phyloP scores from a whole-genome alignment of 2,113 vertebrate species.

The Promerops cafer region DNA sequence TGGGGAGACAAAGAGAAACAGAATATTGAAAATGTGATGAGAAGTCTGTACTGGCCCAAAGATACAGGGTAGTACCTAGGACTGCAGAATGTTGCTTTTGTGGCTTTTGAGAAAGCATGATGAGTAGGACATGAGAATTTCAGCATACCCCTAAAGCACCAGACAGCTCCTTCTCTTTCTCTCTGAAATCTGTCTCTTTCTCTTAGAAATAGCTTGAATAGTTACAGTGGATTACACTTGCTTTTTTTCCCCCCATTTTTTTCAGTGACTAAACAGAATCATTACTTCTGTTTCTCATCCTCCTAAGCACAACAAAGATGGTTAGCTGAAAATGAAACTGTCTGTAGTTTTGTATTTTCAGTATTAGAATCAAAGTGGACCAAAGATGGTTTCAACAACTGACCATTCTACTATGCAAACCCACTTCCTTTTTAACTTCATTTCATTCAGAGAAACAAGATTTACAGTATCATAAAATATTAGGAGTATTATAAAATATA shows the following conservation, averaged over 20 bases:
- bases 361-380: background rate
- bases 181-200: background rate
- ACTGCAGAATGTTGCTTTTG: background rate
- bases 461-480: background rate
- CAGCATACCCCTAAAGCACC: background rate
- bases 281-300: background rate
- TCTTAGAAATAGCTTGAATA: background rate
- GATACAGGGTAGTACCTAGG: background rate
- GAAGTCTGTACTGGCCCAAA: background rate
- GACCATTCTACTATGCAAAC: background rate
- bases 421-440: background rate
- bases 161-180: background rate
- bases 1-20: background rate
- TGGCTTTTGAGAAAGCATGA: background rate
- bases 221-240: background rate
- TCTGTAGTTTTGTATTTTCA: background rate
- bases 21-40: background rate
- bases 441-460: background rate
- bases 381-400: background rate
- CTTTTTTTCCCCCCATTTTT: background rate
- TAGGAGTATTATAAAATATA: background rate
- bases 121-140: background rate
- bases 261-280: background rate
- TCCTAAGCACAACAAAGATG: background rate
- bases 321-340: background rate